phyloP scores from a whole-genome alignment of 2,797 vertebrate genomes.

The Phataginus tetradactyla region DNA sequence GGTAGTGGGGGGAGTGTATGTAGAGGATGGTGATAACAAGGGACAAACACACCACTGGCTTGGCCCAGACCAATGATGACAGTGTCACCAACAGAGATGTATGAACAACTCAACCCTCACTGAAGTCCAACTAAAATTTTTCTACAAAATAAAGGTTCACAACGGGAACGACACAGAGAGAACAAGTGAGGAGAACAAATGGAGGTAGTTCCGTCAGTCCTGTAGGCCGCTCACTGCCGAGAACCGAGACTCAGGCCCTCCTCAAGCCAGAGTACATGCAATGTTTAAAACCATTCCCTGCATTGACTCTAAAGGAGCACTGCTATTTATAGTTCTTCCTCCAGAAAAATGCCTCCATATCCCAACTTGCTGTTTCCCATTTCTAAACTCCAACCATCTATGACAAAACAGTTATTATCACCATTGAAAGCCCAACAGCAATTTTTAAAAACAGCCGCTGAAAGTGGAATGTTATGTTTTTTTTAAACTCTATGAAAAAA shows the following conservation, averaged over 20 bases:
- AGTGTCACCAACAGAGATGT: not conserved
- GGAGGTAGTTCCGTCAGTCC: not conserved
- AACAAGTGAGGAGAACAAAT: not conserved
- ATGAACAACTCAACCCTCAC: not conserved
- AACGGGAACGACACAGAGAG: not conserved
- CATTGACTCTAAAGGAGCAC: not conserved
- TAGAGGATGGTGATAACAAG: not conserved
- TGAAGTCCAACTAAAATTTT: not conserved
- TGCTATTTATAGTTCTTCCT: not conserved
- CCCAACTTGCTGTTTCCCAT: slow-evolving; percentile 1
- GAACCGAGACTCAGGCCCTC: not conserved
- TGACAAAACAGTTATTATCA: slow-evolving; percentile 40
- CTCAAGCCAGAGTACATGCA: not conserved
- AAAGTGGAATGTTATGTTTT: not conserved
- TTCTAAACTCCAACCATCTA: slow-evolving; percentile 43
- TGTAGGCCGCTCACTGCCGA: not conserved
- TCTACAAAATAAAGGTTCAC: slow-evolving; percentile 18
- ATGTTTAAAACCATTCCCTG: not conserved
- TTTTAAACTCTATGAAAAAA: slow-evolving; percentile 48
- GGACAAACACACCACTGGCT: not conserved
- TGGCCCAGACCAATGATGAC: not conserved
- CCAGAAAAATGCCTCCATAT: slow-evolving; percentile 16
- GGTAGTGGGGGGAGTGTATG: not conserved
- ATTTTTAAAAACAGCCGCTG: slow-evolving; percentile 37
- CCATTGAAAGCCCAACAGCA: slow-evolving; percentile 34